Conservation (phyloP, 2,888 invertebrate species). For the Cerastis rubricosa region DNA sequence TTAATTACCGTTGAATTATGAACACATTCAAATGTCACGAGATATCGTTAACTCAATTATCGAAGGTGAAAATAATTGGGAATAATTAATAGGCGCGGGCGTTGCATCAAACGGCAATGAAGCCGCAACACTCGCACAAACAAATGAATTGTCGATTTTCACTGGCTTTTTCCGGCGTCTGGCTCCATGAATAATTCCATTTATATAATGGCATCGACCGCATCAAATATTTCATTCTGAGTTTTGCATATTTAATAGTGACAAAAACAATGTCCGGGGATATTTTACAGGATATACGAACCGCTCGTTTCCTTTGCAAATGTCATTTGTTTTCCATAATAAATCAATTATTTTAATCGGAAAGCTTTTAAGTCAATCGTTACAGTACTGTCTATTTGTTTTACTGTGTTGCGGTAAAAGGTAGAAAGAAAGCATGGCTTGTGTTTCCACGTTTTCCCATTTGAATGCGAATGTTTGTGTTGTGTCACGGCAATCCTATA, state of each 20-base stretch:
- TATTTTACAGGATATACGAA: constrained; percentile 72
- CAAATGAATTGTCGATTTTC: constrained; percentile 88
- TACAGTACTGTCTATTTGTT: constrained; percentile 41
- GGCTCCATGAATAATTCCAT: constrained; percentile 88
- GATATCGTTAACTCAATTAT: constrained; percentile 74
- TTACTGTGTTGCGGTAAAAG: constrained; percentile 19
- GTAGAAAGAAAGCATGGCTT: constrained; percentile 41
- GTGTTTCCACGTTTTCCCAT: constrained; percentile 61
- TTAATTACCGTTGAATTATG: constrained; percentile 52
- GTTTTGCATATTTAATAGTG: constrained; percentile 88
- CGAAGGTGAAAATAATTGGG: constrained; percentile 73
- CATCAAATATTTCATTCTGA: constrained; percentile 88
- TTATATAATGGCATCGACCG: constrained; percentile 87
- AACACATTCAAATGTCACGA: constrained; percentile 66
- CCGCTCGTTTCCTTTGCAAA: constrained; percentile 69
- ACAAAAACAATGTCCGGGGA: constrained; percentile 84
- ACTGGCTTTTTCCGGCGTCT: constrained; percentile 86
- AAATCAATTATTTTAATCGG: constrained; percentile 68
- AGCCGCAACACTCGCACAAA: constrained; percentile 84
- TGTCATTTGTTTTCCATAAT: constrained; percentile 70
- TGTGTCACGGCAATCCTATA: constrained; percentile 79
- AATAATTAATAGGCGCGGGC: constrained; percentile 71
- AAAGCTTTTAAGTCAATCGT: constrained; percentile 63
- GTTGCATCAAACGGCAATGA: constrained; percentile 79
- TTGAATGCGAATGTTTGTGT: constrained; percentile 71